Evolutionary conservation across 2,797 vertebrate species (phyloP).

Genomic region (Cryptoprocta ferox): DNA sequence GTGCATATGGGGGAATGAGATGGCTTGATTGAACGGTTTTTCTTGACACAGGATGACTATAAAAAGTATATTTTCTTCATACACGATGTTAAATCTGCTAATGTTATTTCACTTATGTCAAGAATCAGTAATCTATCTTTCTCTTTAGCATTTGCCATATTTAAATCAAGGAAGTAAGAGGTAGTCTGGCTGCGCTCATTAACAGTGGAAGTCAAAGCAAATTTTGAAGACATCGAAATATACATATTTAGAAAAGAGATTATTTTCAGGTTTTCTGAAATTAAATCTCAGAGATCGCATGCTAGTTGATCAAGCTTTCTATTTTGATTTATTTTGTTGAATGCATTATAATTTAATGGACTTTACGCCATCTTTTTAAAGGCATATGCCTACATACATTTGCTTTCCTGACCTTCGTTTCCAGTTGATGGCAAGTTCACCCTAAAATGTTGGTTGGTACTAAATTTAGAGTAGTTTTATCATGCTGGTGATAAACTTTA

Average conservation of each 20-base stretch:
- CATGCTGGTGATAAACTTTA: neutral
- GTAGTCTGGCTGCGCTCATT: neutral
- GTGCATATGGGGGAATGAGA: neutral
- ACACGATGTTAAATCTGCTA: neutral
- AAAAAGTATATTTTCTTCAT: slow-evolving; percentile 19
- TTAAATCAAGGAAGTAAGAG: slow-evolving; percentile 14
- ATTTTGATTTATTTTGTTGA: slow-evolving; percentile 31
- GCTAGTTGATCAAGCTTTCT: neutral
- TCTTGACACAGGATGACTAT: neutral
- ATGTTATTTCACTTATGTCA: neutral
- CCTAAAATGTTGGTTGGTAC: neutral
- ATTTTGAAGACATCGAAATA: neutral
- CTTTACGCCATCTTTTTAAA: neutral
- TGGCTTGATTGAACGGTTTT: neutral
- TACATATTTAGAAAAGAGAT: neutral
- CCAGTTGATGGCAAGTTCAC: neutral
- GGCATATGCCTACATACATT: neutral
- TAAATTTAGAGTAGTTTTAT: neutral
- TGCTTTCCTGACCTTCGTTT: neutral
- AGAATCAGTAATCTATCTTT: neutral
- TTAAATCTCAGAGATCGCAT: neutral
- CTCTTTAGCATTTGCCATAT: neutral
- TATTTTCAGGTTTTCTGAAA: slow-evolving; percentile 13
- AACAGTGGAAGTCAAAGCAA: neutral
- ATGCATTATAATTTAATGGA: neutral